Evolutionary conservation across 2,797 vertebrate genomes (phyloP).

Genomic region (Poeciliopsis presidionis): DNA sequence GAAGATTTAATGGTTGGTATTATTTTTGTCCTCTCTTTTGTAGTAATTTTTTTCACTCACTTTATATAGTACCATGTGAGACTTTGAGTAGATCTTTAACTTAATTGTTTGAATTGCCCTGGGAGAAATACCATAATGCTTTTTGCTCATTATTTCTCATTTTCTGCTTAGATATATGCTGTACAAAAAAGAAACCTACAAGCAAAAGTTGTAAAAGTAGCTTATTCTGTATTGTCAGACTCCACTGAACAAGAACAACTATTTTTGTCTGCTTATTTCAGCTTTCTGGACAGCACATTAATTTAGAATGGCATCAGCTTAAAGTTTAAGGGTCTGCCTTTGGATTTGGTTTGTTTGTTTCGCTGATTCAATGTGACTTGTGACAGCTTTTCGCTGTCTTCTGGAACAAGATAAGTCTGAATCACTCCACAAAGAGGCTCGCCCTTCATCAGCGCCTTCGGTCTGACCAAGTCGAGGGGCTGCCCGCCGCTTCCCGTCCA

Average conservation of each 20-base stretch:
- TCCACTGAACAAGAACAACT: slow-evolving; percentile 18
- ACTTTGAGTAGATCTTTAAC: neutral
- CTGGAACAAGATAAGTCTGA: slow-evolving; percentile 63
- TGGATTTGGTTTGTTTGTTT: slow-evolving; percentile 53
- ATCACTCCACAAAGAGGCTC: slow-evolving; percentile 62
- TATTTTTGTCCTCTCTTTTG: neutral
- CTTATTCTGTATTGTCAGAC: neutral
- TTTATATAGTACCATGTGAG: neutral
- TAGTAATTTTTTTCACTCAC: neutral
- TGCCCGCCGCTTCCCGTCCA: slow-evolving; percentile 20
- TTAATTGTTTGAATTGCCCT: neutral
- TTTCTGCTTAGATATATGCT: neutral
- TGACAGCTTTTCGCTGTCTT: slow-evolving; percentile 72
- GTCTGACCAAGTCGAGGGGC: slow-evolving; percentile 32
- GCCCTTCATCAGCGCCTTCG: slow-evolving; percentile 40
- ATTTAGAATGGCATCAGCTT: slow-evolving; percentile 56
- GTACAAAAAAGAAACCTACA: neutral
- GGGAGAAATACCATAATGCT: neutral
- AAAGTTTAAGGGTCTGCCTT: slow-evolving; percentile 58
- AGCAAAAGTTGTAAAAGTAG: slow-evolving; percentile 3
- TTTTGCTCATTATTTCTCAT: neutral
- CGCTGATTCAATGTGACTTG: slow-evolving; percentile 65
- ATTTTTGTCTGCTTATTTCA: slow-evolving; percentile 31
- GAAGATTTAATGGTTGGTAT: neutral
- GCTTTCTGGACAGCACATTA: slow-evolving; percentile 38